A percentile compares a stretch with the other conserved stretches of the same genome.
Conservation (phyloP, 1,140 invertebrate species). For the Drosophila eugracilis region DNA sequence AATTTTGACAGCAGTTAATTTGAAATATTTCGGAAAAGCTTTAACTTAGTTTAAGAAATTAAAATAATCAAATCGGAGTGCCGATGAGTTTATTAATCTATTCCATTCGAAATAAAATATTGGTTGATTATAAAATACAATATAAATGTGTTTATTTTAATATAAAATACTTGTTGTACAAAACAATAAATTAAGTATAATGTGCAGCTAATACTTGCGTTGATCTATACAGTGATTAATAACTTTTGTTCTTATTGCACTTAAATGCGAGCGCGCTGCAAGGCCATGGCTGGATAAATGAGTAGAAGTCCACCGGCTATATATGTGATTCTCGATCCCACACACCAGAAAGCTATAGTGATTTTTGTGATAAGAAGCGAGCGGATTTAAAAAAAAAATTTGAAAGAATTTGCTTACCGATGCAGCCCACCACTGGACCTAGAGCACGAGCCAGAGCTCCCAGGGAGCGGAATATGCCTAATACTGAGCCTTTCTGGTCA, state of each 20-base stretch:
- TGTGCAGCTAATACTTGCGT: constrained; percentile 65
- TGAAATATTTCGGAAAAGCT: too few species aligned
- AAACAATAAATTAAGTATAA: constrained; percentile 60
- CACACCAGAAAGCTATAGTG: constrained; percentile 91
- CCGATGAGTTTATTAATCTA: constrained; percentile 35
- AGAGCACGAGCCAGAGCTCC: constrained; percentile 96
- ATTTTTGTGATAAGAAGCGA: background rate
- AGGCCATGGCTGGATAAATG: constrained; percentile 88
- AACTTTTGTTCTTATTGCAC: constrained; percentile 46
- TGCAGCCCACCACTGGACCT: constrained; percentile 94
- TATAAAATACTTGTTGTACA: constrained; percentile 49
- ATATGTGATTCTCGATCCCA: constrained; percentile 91
- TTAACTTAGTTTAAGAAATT: too few species aligned
- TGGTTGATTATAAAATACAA: constrained; percentile 21
- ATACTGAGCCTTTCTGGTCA: constrained; percentile 95
- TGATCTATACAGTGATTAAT: constrained; percentile 27
- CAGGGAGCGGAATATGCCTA: constrained; percentile 97
- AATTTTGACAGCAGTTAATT: too few species aligned
- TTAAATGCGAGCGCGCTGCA: constrained; percentile 80
- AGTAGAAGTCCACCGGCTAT: constrained; percentile 89
- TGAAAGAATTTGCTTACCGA: constrained; percentile 88
- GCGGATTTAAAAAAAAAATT: too few species aligned
- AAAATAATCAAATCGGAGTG: constrained; percentile 9
- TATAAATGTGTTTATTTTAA: constrained; percentile 40
- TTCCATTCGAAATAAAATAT: too few species aligned